These are phyloP conservation scores for Aulostomus chinensis DNA, from an alignment of 2,797 vertebrate genomes.

Conservation along the genomic window DNA sequence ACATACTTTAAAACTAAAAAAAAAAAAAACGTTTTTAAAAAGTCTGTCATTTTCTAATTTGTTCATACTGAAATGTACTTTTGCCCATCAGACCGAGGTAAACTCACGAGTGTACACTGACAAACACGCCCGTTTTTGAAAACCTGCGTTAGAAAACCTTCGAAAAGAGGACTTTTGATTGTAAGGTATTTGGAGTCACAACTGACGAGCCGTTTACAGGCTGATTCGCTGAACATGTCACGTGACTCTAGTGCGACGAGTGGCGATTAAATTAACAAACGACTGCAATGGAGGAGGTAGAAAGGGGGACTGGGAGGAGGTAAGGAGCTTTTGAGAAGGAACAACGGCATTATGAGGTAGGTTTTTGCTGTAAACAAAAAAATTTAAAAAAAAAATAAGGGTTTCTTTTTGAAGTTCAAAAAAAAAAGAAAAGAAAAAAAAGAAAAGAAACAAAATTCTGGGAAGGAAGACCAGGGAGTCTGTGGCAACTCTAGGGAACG, in stretches of 20 bases:
- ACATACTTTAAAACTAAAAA: conserved; percentile 51
- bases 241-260: conserved; percentile 57
- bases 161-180: conserved; percentile 39
- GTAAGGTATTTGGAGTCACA: conserved; percentile 46
- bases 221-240: conserved; percentile 38
- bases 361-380: conserved; percentile 96
- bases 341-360: conserved; percentile 93
- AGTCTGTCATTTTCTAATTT: conserved; percentile 44
- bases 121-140: too few species aligned
- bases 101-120: conserved; percentile 34
- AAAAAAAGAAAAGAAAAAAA: conserved; percentile 54
- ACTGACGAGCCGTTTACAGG: conserved; percentile 33
- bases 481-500: conserved; percentile 69
- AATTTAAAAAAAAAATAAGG: too few species aligned
- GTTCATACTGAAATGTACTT: conserved; percentile 32
- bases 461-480: conserved; percentile 69
- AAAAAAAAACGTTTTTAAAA: conserved; percentile 26
- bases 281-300: conserved; percentile 54
- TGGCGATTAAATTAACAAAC: conserved; percentile 39
- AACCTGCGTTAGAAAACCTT: too few species aligned
- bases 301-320: conserved; percentile 56
- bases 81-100: conserved; percentile 52
- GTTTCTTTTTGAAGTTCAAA: too few species aligned
- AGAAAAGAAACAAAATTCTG: too few species aligned
- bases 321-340: conserved; percentile 60